Percentiles rank a stretch among this genome's conserved stretches.
phyloP scores from a whole-genome alignment of 2,797 vertebrate genomes.

The Coregonus suidteri region DNA sequence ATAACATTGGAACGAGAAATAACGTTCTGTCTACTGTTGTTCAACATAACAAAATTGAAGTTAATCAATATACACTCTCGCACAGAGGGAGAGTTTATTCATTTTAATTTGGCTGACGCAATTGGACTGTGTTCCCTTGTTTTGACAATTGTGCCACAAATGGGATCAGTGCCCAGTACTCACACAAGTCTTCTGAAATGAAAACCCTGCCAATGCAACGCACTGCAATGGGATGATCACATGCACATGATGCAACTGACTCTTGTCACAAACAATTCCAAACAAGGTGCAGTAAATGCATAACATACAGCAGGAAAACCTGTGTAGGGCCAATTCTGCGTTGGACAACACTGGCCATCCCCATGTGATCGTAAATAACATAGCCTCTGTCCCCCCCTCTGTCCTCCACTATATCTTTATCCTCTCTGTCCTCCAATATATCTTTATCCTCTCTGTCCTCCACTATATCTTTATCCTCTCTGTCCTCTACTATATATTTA shows the following conservation, averaged over 20 bases:
- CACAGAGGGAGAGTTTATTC: neutral
- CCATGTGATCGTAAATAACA: neutral
- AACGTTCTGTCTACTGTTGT: too few species aligned
- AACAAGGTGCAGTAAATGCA: neutral
- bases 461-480: too few species aligned
- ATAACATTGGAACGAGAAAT: too few species aligned
- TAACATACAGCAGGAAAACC: neutral
- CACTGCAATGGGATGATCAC: neutral
- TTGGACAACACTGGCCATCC: neutral
- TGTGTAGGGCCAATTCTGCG: neutral
- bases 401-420: neutral
- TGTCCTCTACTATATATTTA: too few species aligned
- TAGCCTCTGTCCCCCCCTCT: neutral
- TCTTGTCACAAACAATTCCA: constrained; percentile 2
- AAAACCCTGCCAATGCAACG: neutral
- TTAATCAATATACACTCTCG: neutral
- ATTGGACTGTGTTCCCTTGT: neutral
- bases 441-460: too few species aligned
- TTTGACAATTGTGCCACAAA: neutral
- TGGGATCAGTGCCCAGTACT: neutral
- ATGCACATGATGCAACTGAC: neutral
- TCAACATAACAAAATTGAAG: neutral
- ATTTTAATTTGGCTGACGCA: neutral
- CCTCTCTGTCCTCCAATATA: neutral
- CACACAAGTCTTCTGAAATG: neutral